Percentiles rank a stretch among this genome's conserved stretches.
These are phyloP conservation scores for Geococcyx californianus DNA, from an alignment of 2,113 vertebrate species.

Conservation along the genomic window DNA sequence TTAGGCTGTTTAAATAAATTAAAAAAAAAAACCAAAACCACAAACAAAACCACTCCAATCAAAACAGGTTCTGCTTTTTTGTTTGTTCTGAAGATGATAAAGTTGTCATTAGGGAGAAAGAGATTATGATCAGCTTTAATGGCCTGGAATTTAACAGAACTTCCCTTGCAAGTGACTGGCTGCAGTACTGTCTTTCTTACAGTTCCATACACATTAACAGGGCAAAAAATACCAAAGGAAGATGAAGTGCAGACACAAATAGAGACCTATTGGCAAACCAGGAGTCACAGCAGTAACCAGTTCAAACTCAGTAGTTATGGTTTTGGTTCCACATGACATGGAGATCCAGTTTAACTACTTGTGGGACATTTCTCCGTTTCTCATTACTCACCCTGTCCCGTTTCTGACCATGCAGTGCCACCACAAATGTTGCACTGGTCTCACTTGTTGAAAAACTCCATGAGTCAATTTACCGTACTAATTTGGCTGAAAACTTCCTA, in stretches of 20 bases:
- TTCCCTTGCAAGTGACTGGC: not conserved
- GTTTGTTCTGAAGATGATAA: not conserved
- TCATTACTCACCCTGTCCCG: not conserved
- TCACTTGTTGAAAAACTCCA: not conserved
- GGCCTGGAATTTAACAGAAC: not conserved
- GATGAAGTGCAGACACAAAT: not conserved
- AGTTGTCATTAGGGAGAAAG: not conserved
- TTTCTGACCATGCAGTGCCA: not conserved
- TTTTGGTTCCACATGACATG: not conserved
- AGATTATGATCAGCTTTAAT: not conserved
- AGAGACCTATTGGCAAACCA: not conserved
- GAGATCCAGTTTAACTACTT: not conserved
- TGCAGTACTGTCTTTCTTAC: not conserved
- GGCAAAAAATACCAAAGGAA: not conserved
- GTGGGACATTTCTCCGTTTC: not conserved
- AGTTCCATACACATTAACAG: not conserved
- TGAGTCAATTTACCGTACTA: not conserved
- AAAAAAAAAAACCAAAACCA: not conserved
- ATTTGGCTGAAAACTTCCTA: not conserved
- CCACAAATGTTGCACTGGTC: accelerated
- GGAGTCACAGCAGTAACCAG: not conserved
- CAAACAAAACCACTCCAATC: not conserved
- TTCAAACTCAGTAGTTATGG: not conserved
- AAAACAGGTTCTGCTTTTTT: not conserved
- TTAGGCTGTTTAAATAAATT: not conserved